These are phyloP conservation scores for Heliothis virescens DNA, from an alignment of 1,140 invertebrate genomes.

Conservation along the genomic window DNA sequence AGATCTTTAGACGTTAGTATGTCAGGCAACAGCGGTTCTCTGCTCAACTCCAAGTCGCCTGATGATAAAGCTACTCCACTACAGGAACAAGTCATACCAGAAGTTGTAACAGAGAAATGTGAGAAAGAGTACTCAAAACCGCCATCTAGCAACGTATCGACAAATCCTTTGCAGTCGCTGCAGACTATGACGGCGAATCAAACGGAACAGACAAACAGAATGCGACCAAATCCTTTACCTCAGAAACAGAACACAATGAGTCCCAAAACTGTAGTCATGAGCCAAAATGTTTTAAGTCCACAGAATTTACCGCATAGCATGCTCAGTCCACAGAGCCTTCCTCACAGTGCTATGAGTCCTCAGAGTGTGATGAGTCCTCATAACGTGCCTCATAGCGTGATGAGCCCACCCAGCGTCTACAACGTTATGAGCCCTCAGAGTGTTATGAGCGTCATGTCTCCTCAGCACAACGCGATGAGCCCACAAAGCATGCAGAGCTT, in stretches of 20 bases:
- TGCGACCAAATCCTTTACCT: conserved; percentile 73
- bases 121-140: conserved; percentile 73
- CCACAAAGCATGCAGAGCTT: conserved; percentile 82
- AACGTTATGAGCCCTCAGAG: conserved; percentile 83
- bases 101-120: conserved; percentile 69
- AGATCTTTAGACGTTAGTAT: conserved; percentile 85
- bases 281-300: conserved; percentile 80
- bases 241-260: conserved; percentile 75
- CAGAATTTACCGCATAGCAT: conserved; percentile 72
- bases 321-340: conserved; percentile 73
- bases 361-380: conserved; percentile 79
- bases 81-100: conserved; percentile 80
- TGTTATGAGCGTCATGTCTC: conserved; percentile 83
- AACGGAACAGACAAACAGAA: conserved; percentile 73
- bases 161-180: conserved; percentile 78
- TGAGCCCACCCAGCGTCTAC: conserved; percentile 82
- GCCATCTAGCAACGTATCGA: conserved; percentile 55
- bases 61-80: conserved; percentile 74
- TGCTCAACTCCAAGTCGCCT: conserved; percentile 73
- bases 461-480: conserved; percentile 82
- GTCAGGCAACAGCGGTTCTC: conserved; percentile 81
- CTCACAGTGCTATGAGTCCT: conserved; percentile 69
- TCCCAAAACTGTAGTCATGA: conserved; percentile 77
- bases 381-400: conserved; percentile 77
- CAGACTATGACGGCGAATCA: conserved; percentile 80